Evolutionary conservation across 2,797 vertebrate species (phyloP).

Genomic region (Linurgus olivaceus): DNA sequence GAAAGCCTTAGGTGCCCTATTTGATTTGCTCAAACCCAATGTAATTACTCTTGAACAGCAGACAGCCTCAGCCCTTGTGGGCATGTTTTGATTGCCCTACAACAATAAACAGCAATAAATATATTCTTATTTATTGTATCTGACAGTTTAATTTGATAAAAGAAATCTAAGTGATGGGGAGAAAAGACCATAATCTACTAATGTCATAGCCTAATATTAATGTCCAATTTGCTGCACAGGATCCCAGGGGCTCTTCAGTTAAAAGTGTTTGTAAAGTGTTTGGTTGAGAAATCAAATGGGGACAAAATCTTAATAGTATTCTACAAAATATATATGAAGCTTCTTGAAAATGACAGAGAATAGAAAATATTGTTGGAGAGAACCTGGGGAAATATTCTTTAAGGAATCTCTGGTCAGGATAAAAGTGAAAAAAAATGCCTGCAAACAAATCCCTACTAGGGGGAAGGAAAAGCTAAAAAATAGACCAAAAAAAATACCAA

Average conservation of each 20-base stretch:
- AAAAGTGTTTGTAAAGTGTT: not conserved
- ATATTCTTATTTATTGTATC: not conserved
- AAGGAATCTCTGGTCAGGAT: not conserved
- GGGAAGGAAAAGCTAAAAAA: not conserved
- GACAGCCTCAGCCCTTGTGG: not conserved
- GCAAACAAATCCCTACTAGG: not conserved
- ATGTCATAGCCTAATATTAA: not conserved
- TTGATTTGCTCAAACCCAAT: not conserved
- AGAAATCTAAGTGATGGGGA: not conserved
- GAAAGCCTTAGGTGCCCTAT: not conserved
- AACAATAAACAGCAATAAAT: not conserved
- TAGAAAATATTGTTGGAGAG: not conserved
- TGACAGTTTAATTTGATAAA: not conserved
- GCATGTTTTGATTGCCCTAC: not conserved
- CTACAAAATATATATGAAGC: not conserved
- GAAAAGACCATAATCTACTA: not conserved
- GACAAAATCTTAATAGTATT: not conserved
- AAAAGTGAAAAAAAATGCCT: not conserved
- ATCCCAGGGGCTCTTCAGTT: not conserved
- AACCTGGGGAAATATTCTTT: not conserved
- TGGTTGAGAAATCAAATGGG: not conserved
- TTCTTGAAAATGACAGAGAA: not conserved
- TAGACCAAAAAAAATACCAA: not conserved
- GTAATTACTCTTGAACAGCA: not conserved
- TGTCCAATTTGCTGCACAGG: not conserved